phyloP scores from a whole-genome alignment of 2,113 vertebrate genomes.

The Neolamprologus sp. region DNA sequence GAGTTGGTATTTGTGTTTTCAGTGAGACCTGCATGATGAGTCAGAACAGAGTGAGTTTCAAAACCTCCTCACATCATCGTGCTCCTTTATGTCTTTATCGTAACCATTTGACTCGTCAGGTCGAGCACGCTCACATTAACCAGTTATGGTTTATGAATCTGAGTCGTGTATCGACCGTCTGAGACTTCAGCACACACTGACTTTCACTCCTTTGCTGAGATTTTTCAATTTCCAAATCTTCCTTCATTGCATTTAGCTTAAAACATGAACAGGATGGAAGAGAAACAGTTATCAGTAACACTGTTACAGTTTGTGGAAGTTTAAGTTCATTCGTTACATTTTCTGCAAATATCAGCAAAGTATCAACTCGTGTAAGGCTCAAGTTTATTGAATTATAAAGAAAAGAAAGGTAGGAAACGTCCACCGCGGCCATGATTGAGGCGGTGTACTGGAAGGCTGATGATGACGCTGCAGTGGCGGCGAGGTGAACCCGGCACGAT shows the following conservation, averaged over 20 bases:
- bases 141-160: background rate
- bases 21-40: background rate
- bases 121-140: background rate
- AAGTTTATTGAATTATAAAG: background rate
- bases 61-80: background rate
- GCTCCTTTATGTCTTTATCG: background rate
- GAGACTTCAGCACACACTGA: background rate
- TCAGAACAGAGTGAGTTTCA: background rate
- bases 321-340: background rate
- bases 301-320: background rate
- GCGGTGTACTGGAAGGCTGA: background rate
- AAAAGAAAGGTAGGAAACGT: background rate
- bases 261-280: background rate
- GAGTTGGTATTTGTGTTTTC: background rate
- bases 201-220: background rate
- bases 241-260: background rate
- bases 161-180: rapidly evolving
- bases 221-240: background rate
- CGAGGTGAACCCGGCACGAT: background rate
- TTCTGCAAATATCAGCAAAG: background rate
- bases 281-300: background rate
- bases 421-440: rapidly evolving
- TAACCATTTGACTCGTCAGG: background rate
- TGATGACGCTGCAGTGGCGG: background rate
- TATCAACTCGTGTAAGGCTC: background rate